Percentiles rank a stretch among this genome's conserved stretches.
phyloP scores from a whole-genome alignment of 2,888 invertebrate species.

The Drosophila lacicola region DNA sequence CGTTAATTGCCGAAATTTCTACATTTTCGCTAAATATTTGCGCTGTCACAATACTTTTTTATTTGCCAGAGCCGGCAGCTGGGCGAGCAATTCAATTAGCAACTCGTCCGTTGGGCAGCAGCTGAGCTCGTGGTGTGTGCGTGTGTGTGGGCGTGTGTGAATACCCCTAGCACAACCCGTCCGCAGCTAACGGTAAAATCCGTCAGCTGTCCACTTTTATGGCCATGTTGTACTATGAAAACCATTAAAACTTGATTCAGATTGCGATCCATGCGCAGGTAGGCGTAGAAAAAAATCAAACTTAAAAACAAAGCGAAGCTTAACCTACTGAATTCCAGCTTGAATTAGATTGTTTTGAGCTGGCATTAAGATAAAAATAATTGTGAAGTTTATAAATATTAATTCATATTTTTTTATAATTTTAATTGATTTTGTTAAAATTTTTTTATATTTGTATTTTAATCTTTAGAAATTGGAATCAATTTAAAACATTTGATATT shows the following conservation, averaged over 20 bases:
- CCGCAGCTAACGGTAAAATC: constrained; percentile 46
- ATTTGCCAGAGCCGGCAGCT: constrained; percentile 34
- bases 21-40: constrained; percentile 21
- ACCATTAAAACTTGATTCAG: constrained; percentile 27
- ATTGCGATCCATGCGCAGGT: constrained; percentile 22
- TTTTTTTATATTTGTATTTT: too few species aligned
- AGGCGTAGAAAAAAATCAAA: constrained; percentile 21
- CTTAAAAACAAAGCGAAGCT: not conserved
- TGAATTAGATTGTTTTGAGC: not conserved
- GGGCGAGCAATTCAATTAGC: constrained; percentile 52
- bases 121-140: constrained; percentile 18
- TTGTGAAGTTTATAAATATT: not conserved
- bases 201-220: constrained; percentile 36
- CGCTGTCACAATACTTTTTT: constrained; percentile 12
- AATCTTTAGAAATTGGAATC: too few species aligned
- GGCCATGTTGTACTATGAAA: constrained; percentile 46
- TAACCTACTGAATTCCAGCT: constrained; percentile 42
- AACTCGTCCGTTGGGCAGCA: constrained; percentile 12
- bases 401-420: too few species aligned
- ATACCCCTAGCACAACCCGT: not conserved
- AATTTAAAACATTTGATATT: too few species aligned
- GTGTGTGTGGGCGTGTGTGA: constrained; percentile 13
- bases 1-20: constrained; percentile 59
- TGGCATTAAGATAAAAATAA: not conserved
- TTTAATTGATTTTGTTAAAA: too few species aligned